Base-by-base conservation (phyloP, 1,140 invertebrate genomes). In the Heliconius melpomene region DNA sequence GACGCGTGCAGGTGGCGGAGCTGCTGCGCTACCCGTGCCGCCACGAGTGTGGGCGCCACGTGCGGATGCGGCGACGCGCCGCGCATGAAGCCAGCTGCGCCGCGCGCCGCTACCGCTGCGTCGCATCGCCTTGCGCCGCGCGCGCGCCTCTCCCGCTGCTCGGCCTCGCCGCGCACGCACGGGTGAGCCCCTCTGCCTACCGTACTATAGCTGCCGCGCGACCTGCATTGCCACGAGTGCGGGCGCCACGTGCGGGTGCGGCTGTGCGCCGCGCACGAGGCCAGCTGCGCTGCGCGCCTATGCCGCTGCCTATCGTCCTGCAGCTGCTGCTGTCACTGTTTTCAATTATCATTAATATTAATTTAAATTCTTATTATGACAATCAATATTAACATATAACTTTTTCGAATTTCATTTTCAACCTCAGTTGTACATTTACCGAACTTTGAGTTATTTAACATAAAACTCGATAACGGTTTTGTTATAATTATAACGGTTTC, bases 181-280 rank as follows among this genome's bases (percentile, higher is more conserved):
- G 88, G 88, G 91, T 91, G 77, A 66, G 40, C 52, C 6, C 32
- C 32, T 32, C 32, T 32, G 32, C 32, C 6, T 32, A 32, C 32
- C 32, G 32, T 32, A 0, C 32, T 32, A 7, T 7, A 94, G 82
- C 85, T 94, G 82, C 80, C 94, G 74, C 91, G 90, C 72, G 94
- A 94, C 87, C 93, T 93, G 79, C 94, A 92, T 84, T 89, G 93
- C 26, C 90, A 94, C 86, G 92, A 90, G 36, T 94, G 93, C 87
- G 90, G 91, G n/a, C 89, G 87, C 75, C 84, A 87, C 83, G 86
- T 88, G 82, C 87, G 85, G 1, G 87, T 93, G 82, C 87, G 89
- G 5, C 82, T 84, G 6, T 91, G 92, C 83, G 77, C 72, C 32
- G 77, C 85, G 80, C 93, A 94, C 87, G 92, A 94, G 86, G 87